A percentile compares a stretch with the other conserved stretches of the same genome.
Evolutionary conservation across 2,888 invertebrate species (phyloP).

Genomic region (Cantharis rustica): DNA sequence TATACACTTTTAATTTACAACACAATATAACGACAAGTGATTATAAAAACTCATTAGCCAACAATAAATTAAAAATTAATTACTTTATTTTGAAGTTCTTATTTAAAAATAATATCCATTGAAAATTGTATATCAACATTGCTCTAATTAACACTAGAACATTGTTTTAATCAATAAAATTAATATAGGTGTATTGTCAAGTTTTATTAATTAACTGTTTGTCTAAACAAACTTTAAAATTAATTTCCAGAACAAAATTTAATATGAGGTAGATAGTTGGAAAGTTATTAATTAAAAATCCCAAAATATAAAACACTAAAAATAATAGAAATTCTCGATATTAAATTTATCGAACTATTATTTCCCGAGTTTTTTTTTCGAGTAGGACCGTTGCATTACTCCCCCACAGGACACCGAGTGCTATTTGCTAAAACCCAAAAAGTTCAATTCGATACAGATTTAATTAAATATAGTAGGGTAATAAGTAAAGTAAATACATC

Average conservation of each 20-base stretch:
- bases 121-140: background rate
- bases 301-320: background rate
- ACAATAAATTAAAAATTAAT: background rate
- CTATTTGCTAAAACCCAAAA: background rate
- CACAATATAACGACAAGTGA: background rate
- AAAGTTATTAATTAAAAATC: background rate
- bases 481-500: constrained; percentile 29
- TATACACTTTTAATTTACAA: constrained; percentile 3
- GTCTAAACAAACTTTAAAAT: background rate
- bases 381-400: too few relatives aligned
- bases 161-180: background rate
- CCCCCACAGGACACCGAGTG: background rate
- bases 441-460: background rate
- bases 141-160: background rate
- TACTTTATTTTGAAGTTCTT: background rate
- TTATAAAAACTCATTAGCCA: background rate
- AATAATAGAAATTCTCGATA: background rate
- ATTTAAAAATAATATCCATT: background rate
- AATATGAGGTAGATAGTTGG: background rate
- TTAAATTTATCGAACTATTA: background rate
- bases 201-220: background rate
- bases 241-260: background rate
- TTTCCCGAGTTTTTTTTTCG: too few relatives aligned
- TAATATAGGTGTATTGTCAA: background rate
- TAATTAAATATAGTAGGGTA: background rate